A percentile compares a stretch with the other conserved stretches of the same genome.
Conservation (phyloP, 2,113 vertebrate genomes). For the Cebus imitator region DNA sequence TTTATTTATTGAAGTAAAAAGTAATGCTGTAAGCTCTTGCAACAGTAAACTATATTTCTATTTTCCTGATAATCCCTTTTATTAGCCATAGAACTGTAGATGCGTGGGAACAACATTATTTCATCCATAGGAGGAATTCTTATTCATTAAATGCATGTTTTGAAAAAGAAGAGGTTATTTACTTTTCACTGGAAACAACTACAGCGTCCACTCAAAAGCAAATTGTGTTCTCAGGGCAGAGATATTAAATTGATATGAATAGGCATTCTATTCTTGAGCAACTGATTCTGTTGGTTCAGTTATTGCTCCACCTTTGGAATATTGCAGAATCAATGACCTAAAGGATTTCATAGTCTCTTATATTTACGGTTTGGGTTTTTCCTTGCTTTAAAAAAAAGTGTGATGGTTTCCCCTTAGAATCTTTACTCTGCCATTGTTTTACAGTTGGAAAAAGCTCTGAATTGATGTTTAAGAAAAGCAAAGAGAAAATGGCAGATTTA, state of each 20-base stretch:
- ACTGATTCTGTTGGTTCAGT: constrained; percentile 35
- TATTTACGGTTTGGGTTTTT: constrained; percentile 56
- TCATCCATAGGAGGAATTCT: constrained; percentile 34
- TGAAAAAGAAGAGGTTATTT: constrained; percentile 51
- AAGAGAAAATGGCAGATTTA: constrained; percentile 3
- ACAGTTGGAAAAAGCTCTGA: background rate
- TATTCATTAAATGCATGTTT: constrained; percentile 62
- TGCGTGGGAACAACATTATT: background rate
- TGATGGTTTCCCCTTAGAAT: background rate
- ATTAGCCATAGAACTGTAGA: constrained; percentile 14
- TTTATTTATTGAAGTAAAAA: constrained; percentile 58
- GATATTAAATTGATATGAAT: constrained; percentile 68
- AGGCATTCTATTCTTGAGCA: constrained; percentile 33
- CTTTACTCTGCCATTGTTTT: constrained; percentile 40
- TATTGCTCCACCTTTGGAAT: background rate
- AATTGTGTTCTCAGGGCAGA: constrained; percentile 49
- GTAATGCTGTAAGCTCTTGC: constrained; percentile 9
- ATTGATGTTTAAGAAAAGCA: background rate
- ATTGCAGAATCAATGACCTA: constrained; percentile 43
- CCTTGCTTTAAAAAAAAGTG: constrained; percentile 13
- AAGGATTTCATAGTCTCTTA: constrained; percentile 14
- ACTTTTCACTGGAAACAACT: constrained; percentile 48
- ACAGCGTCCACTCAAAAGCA: constrained; percentile 8
- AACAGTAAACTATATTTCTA: background rate
- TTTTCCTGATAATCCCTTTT: constrained; percentile 47